phyloP scores from a whole-genome alignment of 2,113 vertebrate genomes.

The Eublepharis macularius region DNA sequence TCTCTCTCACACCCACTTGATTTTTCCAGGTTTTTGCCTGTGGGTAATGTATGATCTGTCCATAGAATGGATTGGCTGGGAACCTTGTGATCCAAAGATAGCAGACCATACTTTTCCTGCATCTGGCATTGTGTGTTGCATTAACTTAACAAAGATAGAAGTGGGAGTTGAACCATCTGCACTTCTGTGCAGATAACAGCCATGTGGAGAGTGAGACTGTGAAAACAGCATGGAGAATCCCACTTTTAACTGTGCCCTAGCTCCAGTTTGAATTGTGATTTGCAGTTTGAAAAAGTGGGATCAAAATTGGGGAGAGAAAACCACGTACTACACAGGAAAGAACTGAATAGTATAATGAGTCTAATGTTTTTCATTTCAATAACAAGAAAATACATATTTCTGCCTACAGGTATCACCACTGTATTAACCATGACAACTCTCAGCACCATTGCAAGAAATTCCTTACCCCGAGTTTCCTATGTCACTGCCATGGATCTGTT shows the following conservation, averaged over 20 bases:
- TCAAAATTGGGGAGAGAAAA: too few relatives aligned
- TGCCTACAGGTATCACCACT: constrained; percentile 89
- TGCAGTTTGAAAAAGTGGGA: too few relatives aligned
- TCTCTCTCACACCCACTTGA: background rate
- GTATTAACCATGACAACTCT: constrained; percentile 97
- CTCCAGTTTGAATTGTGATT: too few relatives aligned
- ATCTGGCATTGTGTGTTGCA: background rate
- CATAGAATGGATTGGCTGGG: background rate
- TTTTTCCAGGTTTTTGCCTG: background rate
- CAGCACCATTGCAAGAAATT: constrained; percentile 93
- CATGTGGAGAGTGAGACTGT: too few relatives aligned
- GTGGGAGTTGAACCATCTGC: too few relatives aligned
- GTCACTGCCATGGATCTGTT: constrained; percentile 98
- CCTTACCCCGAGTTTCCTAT: constrained; percentile 92
- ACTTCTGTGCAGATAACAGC: too few relatives aligned
- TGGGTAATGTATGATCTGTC: background rate
- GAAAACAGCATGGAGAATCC: too few relatives aligned
- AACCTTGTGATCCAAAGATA: background rate
- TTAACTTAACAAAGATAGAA: too few relatives aligned
- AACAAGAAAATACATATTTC: background rate
- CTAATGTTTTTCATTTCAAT: background rate
- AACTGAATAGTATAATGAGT: background rate
- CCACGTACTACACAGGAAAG: too few relatives aligned
- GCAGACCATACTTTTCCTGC: background rate
- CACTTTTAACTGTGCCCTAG: too few relatives aligned